phyloP scores from a whole-genome alignment of 2,888 invertebrate species.

The Perizoma affinitatum region DNA sequence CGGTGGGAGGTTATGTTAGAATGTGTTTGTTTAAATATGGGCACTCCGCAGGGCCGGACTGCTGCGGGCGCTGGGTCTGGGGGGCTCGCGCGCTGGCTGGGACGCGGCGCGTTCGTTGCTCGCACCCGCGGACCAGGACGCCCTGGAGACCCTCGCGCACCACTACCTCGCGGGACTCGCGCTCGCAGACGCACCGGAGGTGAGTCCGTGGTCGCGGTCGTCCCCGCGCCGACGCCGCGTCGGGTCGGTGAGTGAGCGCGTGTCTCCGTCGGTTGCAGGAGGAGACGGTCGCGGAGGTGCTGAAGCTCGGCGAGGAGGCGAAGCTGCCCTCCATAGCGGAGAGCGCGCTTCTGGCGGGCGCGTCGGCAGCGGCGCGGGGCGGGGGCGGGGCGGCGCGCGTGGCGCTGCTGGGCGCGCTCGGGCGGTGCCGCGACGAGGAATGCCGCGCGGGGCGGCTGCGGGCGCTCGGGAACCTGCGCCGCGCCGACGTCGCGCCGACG shows the following conservation, averaged over 20 bases:
- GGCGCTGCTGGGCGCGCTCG: background rate
- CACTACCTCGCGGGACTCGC: conserved; percentile 40
- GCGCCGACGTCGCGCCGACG: conserved; percentile 48
- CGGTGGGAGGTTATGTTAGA: too few relatives aligned
- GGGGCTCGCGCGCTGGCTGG: conserved; percentile 49
- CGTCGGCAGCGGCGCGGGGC: conserved; percentile 37
- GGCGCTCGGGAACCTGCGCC: conserved; percentile 62
- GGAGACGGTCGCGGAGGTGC: conserved; percentile 16
- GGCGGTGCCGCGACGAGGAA: conserved; percentile 41
- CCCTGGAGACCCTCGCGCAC: conserved; percentile 41
- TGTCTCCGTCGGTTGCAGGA: background rate
- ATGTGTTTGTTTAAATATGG: too few relatives aligned
- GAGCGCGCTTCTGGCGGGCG: conserved; percentile 47
- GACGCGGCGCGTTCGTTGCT: conserved; percentile 50
- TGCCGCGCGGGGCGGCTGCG: conserved; percentile 48
- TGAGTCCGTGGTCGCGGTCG: background rate
- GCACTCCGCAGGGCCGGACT: conserved; percentile 33
- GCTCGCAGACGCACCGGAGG: conserved; percentile 32
- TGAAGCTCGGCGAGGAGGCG: conserved; percentile 47
- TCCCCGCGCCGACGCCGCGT: conserved; percentile 32
- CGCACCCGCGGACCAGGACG: conserved; percentile 47
- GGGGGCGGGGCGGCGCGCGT: conserved; percentile 23
- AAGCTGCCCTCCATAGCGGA: conserved; percentile 38
- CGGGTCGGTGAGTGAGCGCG: conserved; percentile 22
- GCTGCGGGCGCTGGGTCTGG: conserved; percentile 54